Evolutionary conservation across 2,797 vertebrate species (phyloP).

Genomic region (Myotis vivesi): DNA sequence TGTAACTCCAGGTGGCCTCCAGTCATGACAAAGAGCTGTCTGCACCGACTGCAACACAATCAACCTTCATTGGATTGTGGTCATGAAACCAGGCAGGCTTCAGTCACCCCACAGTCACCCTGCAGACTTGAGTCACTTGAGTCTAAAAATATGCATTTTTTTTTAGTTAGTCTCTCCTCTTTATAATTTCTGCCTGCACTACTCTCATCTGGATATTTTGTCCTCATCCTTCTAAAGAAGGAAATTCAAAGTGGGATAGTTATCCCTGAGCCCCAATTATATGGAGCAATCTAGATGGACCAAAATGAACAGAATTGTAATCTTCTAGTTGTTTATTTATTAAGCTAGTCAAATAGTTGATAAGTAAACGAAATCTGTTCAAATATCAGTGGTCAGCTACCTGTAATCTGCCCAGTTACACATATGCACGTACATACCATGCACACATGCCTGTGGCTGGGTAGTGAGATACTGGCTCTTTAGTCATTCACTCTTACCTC

Average conservation of each 20-base stretch:
- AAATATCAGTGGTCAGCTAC: not conserved
- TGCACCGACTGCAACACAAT: not conserved
- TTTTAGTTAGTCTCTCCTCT: not conserved
- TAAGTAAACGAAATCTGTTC: not conserved
- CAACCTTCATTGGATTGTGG: no score
- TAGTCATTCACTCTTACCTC: not conserved
- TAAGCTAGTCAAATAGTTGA: not conserved
- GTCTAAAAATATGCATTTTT: not conserved
- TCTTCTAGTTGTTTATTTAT: not conserved
- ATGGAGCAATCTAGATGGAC: not conserved
- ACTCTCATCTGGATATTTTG: not conserved
- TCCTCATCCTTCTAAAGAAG: not conserved
- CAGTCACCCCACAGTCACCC: no score
- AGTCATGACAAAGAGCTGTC: no score
- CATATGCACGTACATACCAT: accelerated
- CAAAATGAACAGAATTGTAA: not conserved
- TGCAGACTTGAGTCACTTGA: not conserved
- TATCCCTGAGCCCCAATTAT: not conserved
- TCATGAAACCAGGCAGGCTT: not conserved
- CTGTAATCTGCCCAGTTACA: not conserved
- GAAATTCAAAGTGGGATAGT: not conserved
- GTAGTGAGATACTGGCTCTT: not conserved
- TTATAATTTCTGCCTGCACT: not conserved
- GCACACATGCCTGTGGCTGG: no score
- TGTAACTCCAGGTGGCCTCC: accelerated